Conservation (phyloP, 2,797 vertebrate genomes). For the Amazonetta brasiliensis region DNA sequence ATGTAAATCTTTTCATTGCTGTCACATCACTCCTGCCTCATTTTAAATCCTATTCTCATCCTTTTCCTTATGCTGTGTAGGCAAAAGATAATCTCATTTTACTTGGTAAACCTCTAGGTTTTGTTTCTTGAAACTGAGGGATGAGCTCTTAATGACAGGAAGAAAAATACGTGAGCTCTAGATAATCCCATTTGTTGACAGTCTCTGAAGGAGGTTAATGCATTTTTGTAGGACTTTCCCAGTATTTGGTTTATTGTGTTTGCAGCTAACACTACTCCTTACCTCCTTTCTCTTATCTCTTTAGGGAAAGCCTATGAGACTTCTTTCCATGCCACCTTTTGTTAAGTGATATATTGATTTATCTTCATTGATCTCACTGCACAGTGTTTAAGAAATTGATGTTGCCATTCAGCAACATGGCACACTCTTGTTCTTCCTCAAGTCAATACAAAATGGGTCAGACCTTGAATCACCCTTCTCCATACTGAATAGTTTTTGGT, state of each 20-base stretch:
- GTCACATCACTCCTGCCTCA: slow-evolving; percentile 17
- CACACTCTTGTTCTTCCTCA: neutral
- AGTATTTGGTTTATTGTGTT: neutral
- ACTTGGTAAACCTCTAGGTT: slow-evolving; percentile 39
- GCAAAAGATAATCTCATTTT: slow-evolving; percentile 46
- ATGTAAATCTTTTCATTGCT: neutral
- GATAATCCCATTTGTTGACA: slow-evolving; percentile 40
- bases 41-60: slow-evolving; percentile 16
- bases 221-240: neutral
- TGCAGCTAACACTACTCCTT: neutral
- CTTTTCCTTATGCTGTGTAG: neutral
- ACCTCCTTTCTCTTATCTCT: neutral
- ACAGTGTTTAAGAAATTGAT: slow-evolving; percentile 29
- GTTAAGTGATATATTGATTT: slow-evolving; percentile 29
- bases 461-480: neutral
- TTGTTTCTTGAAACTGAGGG: neutral
- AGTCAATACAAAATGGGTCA: neutral
- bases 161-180: slow-evolving; percentile 23
- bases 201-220: neutral
- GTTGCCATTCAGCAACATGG: neutral
- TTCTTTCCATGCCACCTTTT: slow-evolving; percentile 14
- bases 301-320: neutral
- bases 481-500: neutral
- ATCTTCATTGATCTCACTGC: slow-evolving; percentile 24
- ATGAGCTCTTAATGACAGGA: neutral